Conservation (phyloP, 2,113 vertebrate genomes). For the Petrocephalus microphthalmus region DNA sequence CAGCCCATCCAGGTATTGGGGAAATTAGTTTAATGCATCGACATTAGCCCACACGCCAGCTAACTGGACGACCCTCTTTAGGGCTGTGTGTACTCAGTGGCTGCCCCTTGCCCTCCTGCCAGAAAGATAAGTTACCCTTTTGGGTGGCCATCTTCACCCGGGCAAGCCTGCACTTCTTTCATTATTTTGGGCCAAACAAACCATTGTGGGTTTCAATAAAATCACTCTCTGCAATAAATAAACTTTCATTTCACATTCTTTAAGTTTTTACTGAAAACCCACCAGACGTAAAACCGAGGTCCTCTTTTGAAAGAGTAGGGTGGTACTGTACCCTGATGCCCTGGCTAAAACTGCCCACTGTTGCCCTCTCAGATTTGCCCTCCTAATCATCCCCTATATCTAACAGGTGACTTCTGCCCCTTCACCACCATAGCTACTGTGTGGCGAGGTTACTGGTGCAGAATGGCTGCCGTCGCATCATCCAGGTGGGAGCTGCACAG, state of each 20-base stretch:
- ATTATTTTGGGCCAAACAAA: neutral
- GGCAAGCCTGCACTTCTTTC: neutral
- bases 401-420: too few species aligned
- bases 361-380: too few species aligned
- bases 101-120: neutral
- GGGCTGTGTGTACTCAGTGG: neutral
- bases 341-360: too few species aligned
- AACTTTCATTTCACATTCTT: neutral
- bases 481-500: too few species aligned
- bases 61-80: neutral
- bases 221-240: neutral
- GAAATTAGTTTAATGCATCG: neutral
- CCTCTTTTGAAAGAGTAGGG: too few species aligned
- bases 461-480: too few species aligned
- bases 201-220: neutral
- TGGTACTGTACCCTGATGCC: too few species aligned
- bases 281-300: neutral
- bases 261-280: neutral
- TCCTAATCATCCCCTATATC: too few species aligned
- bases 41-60: neutral
- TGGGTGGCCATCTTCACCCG: neutral
- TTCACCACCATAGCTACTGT: too few species aligned
- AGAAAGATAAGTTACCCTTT: neutral
- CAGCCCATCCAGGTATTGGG: neutral
- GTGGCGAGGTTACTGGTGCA: too few species aligned